Conservation (phyloP, 2,797 vertebrate species). For the Pogonophryne albipinna region DNA sequence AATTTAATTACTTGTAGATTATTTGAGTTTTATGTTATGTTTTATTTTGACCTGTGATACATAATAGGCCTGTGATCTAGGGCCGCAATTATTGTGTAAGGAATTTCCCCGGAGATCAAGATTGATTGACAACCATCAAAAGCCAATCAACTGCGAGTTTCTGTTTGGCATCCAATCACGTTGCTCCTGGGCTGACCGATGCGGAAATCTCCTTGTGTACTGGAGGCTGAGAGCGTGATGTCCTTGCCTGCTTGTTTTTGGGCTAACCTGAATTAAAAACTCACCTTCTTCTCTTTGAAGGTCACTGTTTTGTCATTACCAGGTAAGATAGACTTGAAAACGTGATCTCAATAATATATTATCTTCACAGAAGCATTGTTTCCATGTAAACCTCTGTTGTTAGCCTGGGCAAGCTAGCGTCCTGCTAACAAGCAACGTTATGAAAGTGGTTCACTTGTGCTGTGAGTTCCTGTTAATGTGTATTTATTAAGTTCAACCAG, state of each 20-base stretch:
- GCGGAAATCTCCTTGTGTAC: slow-evolving; percentile 14
- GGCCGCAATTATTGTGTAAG: too few species aligned
- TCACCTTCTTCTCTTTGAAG: accelerated
- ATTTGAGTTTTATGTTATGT: too few species aligned
- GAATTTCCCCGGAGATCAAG: neutral
- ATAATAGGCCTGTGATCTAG: too few species aligned
- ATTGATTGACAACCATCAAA: neutral
- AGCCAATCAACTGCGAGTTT: slow-evolving; percentile 50
- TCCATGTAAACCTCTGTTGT: neutral
- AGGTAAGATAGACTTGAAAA: slow-evolving; percentile 32
- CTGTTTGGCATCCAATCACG: slow-evolving; percentile 50
- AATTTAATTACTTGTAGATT: too few species aligned
- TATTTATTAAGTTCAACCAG: neutral
- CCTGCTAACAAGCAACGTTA: slow-evolving; percentile 11
- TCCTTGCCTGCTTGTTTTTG: slow-evolving; percentile 62
- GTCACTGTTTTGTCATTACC: neutral
- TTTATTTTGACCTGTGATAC: too few species aligned
- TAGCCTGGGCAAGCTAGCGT: neutral
- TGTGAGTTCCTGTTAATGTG: neutral
- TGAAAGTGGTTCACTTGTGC: neutral
- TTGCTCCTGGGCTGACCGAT: neutral
- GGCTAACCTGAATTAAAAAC: slow-evolving; percentile 26
- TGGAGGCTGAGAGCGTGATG: slow-evolving; percentile 33
- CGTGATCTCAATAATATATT: accelerated
- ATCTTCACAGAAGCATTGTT: accelerated